Percentiles rank a stretch among this genome's conserved stretches.
These are phyloP conservation scores for Drosophila monieri DNA, from an alignment of 2,888 invertebrate species.

Conservation along the genomic window DNA sequence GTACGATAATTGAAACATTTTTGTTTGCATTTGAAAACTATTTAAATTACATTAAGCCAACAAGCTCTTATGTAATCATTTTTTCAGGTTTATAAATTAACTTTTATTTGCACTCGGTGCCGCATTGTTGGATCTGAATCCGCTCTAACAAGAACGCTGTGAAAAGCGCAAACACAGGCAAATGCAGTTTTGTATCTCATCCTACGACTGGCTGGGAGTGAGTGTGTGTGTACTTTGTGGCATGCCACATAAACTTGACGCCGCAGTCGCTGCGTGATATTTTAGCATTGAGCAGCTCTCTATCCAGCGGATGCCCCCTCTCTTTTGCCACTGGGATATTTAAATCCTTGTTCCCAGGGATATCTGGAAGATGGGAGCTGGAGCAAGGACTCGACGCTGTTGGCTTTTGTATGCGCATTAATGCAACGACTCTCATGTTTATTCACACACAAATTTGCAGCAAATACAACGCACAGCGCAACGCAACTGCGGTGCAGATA, in stretches of 20 bases:
- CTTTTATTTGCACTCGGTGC: conserved; percentile 23
- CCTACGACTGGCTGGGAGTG: not conserved
- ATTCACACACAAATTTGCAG: conserved; percentile 75
- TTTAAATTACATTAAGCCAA: not conserved
- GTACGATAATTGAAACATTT: not conserved
- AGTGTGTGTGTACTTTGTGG: conserved; percentile 56
- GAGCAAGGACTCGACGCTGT: conserved; percentile 44
- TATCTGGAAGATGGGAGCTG: conserved; percentile 8
- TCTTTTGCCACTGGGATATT: conserved; percentile 22
- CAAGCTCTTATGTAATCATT: not conserved
- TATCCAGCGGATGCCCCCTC: not conserved
- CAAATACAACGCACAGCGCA: conserved; percentile 65
- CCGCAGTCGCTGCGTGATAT: conserved; percentile 56
- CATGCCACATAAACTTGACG: conserved; percentile 70
- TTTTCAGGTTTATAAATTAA: conserved; percentile 18
- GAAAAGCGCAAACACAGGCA: conserved; percentile 38
- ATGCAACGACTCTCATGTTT: conserved; percentile 77
- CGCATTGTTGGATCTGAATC: conserved; percentile 57
- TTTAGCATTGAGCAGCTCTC: conserved; percentile 57
- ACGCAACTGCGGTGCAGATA: conserved; percentile 58
- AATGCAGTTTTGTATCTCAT: conserved; percentile 35
- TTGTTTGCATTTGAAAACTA: not conserved
- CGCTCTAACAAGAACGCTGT: conserved; percentile 61
- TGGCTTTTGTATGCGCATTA: conserved; percentile 75
- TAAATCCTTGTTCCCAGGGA: conserved; percentile 25